Base-by-base conservation (phyloP, 2,888 invertebrate species). In the Luperina nickerlii region DNA sequence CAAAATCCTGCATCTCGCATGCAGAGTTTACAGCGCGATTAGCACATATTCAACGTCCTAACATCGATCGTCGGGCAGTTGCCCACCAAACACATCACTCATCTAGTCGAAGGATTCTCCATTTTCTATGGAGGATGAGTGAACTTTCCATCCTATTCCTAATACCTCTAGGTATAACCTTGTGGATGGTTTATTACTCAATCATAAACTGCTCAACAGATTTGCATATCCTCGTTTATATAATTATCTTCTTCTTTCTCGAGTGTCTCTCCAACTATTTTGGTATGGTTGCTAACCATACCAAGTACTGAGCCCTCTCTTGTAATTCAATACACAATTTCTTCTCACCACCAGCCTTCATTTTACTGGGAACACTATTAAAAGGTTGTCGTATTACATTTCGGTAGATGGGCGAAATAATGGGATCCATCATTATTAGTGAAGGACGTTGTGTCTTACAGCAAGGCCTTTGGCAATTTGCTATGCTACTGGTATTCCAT, bases 371-470 rank as follows among this genome's bases (percentile, higher is more conserved):
- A 48, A n/a, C 6, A 57, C 38, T 27, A 76, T 38, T 76, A 60
- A 83, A 76, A 76, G 66, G 65, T 42, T 27, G 18, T 48, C 48
- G 57, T 79, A 60, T 79, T 66, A 79, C 0, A 60, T 76, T 79
- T 32, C 76, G 8, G 63, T 57, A 48, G 11, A 18, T 45, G 8
- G 42, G 7, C 27, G 32, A 82, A 18, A 75, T 57, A 79, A 83
- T 76, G 83, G 27, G 7, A 27, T 27, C 24, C 27, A 32, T 42
- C 79, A 65, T 54, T 78, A 65, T 42, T 27, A 24, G 48, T 75
- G 18, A 66, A 82, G 38, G 24, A 3, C 20, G 38, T 24, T 27
- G 24, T 48, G 24, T 18, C 20, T 24, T 45, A 32, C 27, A 62
- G 9, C n/a, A 18, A 74, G 4, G 9, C 5, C 9, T 9, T 51